Conservation (phyloP, 1,140 invertebrate species). For the Rhopalosiphum padi region DNA sequence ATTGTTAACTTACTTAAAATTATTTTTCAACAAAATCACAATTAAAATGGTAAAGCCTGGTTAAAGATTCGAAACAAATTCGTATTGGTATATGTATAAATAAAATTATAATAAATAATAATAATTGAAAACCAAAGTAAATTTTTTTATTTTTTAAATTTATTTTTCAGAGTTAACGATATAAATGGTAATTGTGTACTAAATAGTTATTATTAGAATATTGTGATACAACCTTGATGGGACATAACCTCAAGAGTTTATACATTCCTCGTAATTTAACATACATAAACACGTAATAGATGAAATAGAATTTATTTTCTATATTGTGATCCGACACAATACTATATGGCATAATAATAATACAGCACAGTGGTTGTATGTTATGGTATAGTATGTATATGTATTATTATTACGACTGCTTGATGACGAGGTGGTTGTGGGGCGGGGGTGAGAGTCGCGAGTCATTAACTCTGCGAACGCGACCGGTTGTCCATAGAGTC, state of each 20-base stretch:
- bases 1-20: no score
- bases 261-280: background rate
- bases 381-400: background rate
- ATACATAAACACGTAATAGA: background rate
- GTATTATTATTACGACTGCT: background rate
- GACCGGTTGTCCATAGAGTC: constrained; percentile 38
- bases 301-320: no score
- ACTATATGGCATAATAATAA: no score
- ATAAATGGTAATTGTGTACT: background rate
- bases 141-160: no score
- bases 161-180: background rate
- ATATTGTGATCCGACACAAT: background rate
- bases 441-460: background rate
- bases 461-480: constrained; percentile 34
- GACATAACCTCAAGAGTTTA: background rate
- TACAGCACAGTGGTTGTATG: no score
- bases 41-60: no score
- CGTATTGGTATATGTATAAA: no score
- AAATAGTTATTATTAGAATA: background rate
- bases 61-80: no score
- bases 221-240: background rate
- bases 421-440: background rate
- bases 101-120: no score
- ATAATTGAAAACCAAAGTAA: background rate
- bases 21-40: no score